A percentile compares a stretch with the other conserved stretches of the same genome.
phyloP scores from a whole-genome alignment of 2,113 vertebrate species.

The Epinephelus moara region DNA sequence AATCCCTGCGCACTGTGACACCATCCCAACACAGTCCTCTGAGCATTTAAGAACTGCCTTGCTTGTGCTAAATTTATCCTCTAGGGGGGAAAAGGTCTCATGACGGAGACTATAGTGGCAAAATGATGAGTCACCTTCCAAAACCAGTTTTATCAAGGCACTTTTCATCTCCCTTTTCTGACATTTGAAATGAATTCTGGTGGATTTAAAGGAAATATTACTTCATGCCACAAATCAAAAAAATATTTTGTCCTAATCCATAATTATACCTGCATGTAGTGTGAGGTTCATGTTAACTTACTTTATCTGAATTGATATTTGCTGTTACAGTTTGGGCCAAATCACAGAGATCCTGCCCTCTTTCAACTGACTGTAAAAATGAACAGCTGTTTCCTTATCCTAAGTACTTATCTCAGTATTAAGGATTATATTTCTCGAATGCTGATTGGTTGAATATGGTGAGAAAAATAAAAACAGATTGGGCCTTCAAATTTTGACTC shows the following conservation, averaged over 20 bases:
- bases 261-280: not conserved
- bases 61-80: too few relatives aligned
- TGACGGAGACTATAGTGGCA: too few relatives aligned
- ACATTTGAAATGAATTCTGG: not conserved
- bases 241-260: not conserved
- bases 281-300: not conserved
- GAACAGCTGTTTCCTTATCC: not conserved
- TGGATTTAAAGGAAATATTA: not conserved
- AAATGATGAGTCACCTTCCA: too few relatives aligned
- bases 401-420: not conserved
- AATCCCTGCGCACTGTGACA: not conserved
- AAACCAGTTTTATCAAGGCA: not conserved
- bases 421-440: not conserved
- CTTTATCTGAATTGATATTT: not conserved
- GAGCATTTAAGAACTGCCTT: too few relatives aligned
- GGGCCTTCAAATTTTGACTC: not conserved
- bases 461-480: not conserved
- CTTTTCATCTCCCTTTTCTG: not conserved
- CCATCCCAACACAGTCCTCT: not conserved
- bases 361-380: not conserved
- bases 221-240: not conserved
- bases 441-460: not conserved
- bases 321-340: not conserved
- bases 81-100: too few relatives aligned
- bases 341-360: not conserved